phyloP scores from a whole-genome alignment of 2,113 vertebrate species.

The Clarias gariepinus region DNA sequence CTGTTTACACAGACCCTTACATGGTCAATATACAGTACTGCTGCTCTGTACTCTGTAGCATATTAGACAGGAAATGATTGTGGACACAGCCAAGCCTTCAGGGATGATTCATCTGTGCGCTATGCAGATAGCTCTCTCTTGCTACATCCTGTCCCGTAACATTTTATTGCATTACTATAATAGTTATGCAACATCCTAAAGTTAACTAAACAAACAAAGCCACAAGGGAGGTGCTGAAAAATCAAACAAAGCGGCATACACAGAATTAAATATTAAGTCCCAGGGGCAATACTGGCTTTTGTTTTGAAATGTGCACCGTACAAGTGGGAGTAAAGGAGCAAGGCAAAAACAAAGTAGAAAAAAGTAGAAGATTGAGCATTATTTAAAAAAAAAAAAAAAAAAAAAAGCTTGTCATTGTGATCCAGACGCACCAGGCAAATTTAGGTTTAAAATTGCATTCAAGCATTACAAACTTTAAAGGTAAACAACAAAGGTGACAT shows the following conservation, averaged over 20 bases:
- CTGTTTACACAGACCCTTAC: constrained; percentile 7
- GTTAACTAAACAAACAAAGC: constrained; percentile 22
- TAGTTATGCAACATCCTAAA: constrained; percentile 35
- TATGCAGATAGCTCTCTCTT: constrained; percentile 32
- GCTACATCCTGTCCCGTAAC: constrained; percentile 24
- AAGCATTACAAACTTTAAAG: not conserved
- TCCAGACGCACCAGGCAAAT: not conserved
- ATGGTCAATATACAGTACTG: constrained; percentile 1
- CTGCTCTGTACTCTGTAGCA: constrained; percentile 3
- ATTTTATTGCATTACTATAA: constrained; percentile 28
- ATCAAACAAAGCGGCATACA: not conserved
- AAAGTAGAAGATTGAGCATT: not conserved
- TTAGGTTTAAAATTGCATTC: not conserved
- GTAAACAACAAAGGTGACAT: constrained; percentile 2
- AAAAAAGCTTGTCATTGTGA: not conserved
- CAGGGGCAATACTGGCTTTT: not conserved
- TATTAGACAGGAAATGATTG: constrained; percentile 48
- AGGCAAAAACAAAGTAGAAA: not conserved
- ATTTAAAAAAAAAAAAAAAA: too few relatives aligned
- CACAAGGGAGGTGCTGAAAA: constrained; percentile 5
- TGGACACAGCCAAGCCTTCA: constrained; percentile 35
- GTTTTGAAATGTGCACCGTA: not conserved
- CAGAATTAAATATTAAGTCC: not conserved
- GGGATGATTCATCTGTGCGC: constrained; percentile 36
- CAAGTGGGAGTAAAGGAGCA: not conserved